Evolutionary conservation across 2,888 invertebrate genomes (phyloP).

Genomic region (Orthosia gracilis): DNA sequence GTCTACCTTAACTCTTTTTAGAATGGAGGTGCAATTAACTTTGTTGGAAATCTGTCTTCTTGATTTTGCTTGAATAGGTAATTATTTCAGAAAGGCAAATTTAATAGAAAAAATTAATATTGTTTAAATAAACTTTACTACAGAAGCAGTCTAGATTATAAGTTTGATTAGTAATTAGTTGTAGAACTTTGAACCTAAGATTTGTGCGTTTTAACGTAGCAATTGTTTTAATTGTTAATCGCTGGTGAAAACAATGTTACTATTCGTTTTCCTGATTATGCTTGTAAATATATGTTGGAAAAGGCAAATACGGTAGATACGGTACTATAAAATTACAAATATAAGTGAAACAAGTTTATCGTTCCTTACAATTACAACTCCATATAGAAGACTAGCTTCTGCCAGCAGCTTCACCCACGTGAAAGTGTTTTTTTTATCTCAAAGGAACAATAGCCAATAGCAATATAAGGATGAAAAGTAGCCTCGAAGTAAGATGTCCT

Average conservation of each 20-base stretch:
- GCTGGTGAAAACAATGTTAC: neutral
- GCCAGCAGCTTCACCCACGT: too few relatives aligned
- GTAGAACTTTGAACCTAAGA: neutral
- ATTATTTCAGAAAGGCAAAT: too few relatives aligned
- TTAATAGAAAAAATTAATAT: neutral
- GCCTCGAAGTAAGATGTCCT: too few relatives aligned
- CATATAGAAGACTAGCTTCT: too few relatives aligned
- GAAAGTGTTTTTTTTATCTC: too few relatives aligned
- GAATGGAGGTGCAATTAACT: slow-evolving; percentile 4
- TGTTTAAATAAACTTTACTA: neutral
- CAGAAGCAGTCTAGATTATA: neutral
- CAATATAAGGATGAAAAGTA: too few relatives aligned
- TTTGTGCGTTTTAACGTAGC: neutral
- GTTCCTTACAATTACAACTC: too few relatives aligned
- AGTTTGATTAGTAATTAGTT: neutral
- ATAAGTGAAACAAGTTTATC: too few relatives aligned
- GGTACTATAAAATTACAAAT: too few relatives aligned
- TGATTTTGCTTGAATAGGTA: neutral
- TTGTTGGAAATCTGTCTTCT: neutral
- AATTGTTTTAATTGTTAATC: neutral
- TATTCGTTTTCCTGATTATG: slow-evolving; percentile 1
- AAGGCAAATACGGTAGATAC: neutral
- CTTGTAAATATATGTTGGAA: neutral
- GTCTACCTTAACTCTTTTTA: slow-evolving; percentile 7
- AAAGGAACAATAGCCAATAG: too few relatives aligned